Evolutionary conservation across 2,113 vertebrate genomes (phyloP).

Genomic region (Rhabdornis inornatus): DNA sequence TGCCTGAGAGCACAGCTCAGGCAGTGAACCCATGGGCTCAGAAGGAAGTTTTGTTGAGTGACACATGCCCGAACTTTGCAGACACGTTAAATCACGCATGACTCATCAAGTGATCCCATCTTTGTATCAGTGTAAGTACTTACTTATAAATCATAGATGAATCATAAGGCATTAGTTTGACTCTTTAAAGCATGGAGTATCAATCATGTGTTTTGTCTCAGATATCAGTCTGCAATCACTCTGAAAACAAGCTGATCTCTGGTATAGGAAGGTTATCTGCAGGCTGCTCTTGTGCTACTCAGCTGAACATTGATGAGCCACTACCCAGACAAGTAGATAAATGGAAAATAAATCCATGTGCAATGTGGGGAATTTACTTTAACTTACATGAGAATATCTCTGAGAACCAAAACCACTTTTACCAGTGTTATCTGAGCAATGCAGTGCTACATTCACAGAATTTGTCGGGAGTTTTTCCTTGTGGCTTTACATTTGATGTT

Average conservation of each 20-base stretch:
- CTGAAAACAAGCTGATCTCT: not conserved
- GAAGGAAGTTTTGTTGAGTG: not conserved
- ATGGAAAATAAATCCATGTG: not conserved
- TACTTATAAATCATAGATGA: slow-evolving; percentile 9
- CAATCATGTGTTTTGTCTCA: slow-evolving; percentile 19
- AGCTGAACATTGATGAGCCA: not conserved
- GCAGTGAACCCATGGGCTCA: not conserved
- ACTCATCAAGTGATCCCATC: not conserved
- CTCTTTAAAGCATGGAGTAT: not conserved
- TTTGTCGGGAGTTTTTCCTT: not conserved
- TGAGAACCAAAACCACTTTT: not conserved
- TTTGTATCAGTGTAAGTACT: not conserved
- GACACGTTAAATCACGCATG: not conserved
- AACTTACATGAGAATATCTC: not conserved
- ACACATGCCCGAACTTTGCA: not conserved
- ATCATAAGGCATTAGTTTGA: not conserved
- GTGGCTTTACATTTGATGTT: not conserved
- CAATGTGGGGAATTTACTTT: not conserved
- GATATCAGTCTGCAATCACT: not conserved
- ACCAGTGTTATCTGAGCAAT: not conserved
- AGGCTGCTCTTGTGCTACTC: not conserved
- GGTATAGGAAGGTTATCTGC: not conserved
- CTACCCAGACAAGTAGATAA: not conserved
- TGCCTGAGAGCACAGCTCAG: accelerated
- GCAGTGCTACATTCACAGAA: not conserved